Base-by-base conservation (phyloP, 2,797 vertebrate genomes). In the Pitangus sulphuratus region DNA sequence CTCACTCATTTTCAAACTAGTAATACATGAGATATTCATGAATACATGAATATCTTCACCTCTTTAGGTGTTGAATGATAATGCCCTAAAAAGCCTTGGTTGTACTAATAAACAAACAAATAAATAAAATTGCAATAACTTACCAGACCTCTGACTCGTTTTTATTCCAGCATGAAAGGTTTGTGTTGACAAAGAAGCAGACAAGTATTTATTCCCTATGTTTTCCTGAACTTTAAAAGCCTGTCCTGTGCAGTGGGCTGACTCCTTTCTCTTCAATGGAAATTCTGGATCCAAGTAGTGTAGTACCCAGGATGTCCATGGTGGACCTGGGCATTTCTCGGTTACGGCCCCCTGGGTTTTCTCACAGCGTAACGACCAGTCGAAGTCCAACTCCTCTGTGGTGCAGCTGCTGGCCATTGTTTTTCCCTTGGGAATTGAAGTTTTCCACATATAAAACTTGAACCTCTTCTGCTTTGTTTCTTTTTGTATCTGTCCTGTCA, bases 241-340 rank as follows among this genome's bases (percentile, higher is more conserved):
- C n/a, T 2, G 0, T 45, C 19, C 71, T 80, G 35, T 17, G 20
- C 44, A 31, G 30, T 33, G 16, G 25, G 60, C 47, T 6, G 8
- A 6, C 30, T 68, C 22, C 17, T 48, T 72, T 65, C 69, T 28
- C 26, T 40, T 15, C 10, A 37, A 17, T 1, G 15, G 15, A 51
- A 47, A 16, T 50, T 48, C 70, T 45, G 58, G 39, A 24, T n/a
- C n/a, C n/a, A 31, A 12, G 17, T 6, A 16, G 24, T 4, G 9
- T 4, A 7, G 44, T 60, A 39, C 56, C 42, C 24, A 2, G 21
- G 22, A 12, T 50, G 35, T 39, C 20, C 0, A 0, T 24, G 28
- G 13, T 24, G 48, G 57, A 75, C 31, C n/a, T 19, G 13, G 13
- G 2, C 3, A n/a, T 35, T 83, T n/a, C 58, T 51, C 0, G 0